Conservation (phyloP, 2,888 invertebrate genomes). For the Lochmaea crataegi region DNA sequence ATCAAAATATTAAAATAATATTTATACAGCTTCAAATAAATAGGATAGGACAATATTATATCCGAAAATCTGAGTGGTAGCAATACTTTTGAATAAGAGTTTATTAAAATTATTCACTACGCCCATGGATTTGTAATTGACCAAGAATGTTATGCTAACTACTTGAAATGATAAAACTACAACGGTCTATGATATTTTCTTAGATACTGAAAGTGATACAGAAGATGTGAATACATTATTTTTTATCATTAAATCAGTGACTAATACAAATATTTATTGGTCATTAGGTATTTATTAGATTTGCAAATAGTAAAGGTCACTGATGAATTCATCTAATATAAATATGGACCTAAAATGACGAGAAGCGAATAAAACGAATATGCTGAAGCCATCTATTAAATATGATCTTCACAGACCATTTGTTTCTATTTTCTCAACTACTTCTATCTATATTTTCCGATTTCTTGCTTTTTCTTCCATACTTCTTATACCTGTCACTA, state of each 20-base stretch:
- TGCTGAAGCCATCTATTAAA: no score
- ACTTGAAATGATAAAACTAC: conserved; percentile 11
- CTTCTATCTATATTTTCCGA: no score
- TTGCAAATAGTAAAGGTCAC: not conserved
- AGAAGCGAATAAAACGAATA: no score
- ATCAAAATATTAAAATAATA: not conserved
- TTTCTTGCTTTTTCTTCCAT: no score
- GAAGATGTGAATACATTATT: not conserved
- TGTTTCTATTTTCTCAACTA: no score
- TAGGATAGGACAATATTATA: no score
- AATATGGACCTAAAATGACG: no score
- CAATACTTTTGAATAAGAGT: conserved; percentile 14
- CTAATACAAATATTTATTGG: not conserved
- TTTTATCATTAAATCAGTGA: not conserved
- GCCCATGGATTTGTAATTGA: conserved; percentile 36
- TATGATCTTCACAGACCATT: no score
- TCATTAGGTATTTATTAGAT: not conserved
- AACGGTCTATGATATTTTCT: conserved; percentile 24
- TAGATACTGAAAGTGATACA: not conserved
- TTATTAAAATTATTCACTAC: conserved; percentile 19
- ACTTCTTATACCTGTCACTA: no score
- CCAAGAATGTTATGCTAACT: conserved; percentile 29
- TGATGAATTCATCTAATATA: not conserved
- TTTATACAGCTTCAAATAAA: not conserved
- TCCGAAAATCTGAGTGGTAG: not conserved